These are phyloP conservation scores for Zaprionus tsacasi DNA, from an alignment of 1,140 invertebrate species.

Conservation along the genomic window DNA sequence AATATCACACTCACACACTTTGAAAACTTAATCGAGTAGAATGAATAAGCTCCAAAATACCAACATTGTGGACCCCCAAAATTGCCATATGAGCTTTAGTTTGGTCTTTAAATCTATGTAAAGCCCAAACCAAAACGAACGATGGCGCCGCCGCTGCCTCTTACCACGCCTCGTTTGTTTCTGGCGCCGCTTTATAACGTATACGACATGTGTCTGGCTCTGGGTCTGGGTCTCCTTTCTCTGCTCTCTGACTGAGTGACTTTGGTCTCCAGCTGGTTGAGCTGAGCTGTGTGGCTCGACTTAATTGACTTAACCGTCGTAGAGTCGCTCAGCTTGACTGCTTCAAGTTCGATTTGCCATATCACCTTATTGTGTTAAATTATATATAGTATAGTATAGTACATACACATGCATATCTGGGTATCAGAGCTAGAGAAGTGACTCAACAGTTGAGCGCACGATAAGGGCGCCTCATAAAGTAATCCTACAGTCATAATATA, in stretches of 20 bases:
- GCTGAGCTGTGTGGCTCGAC: conserved; percentile 27
- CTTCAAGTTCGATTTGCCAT: conserved; percentile 17
- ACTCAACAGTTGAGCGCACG: conserved; percentile 68
- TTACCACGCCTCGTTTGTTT: conserved; percentile 26
- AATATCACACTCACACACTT: conserved; percentile 19
- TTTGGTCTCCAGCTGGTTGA: conserved; percentile 31
- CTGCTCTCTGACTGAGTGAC: not conserved
- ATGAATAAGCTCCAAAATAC: conserved; percentile 26
- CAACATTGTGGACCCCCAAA: not conserved
- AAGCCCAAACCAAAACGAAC: conserved; percentile 12
- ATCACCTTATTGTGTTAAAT: conserved; percentile 16
- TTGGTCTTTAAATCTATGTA: conserved; percentile 32
- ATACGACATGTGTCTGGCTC: conserved; percentile 42
- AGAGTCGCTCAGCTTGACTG: not conserved
- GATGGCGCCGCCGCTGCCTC: not conserved
- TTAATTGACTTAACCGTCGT: conserved; percentile 43
- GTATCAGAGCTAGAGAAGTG: conserved; percentile 19
- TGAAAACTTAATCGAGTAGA: conserved; percentile 26
- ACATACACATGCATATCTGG: not conserved
- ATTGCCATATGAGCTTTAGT: conserved; percentile 33
- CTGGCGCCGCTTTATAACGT: conserved; percentile 61
- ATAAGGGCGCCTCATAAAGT: conserved; percentile 51
- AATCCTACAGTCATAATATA: conserved; percentile 20
- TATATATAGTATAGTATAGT: conserved; percentile 7
- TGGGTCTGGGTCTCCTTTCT: not conserved